Evolutionary conservation across 2,888 invertebrate genomes (phyloP).

Genomic region (Clistopyga incitator): DNA sequence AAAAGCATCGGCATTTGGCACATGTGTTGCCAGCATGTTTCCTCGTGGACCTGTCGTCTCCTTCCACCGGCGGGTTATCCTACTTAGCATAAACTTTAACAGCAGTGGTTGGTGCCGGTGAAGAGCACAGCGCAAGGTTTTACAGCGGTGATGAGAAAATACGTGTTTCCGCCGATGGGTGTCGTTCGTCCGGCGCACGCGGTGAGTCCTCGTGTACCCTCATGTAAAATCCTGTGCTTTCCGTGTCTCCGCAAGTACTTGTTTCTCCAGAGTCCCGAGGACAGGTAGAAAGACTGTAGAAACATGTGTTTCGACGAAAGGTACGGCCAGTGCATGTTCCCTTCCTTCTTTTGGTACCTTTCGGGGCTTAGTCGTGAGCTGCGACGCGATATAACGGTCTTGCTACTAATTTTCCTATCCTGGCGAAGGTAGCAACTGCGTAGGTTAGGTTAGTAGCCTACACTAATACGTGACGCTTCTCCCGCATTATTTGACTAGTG

Average conservation of each 20-base stretch:
- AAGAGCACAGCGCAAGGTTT: conserved; percentile 41
- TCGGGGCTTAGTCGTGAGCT: conserved; percentile 6
- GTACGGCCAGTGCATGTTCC: conserved; percentile 13
- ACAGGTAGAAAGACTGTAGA: conserved; percentile 77
- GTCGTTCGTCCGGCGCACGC: conserved; percentile 26
- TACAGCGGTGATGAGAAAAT: conserved; percentile 54
- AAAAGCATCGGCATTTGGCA: conserved; percentile 52
- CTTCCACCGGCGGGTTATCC: conserved; percentile 39
- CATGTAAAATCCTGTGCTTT: conserved; percentile 23
- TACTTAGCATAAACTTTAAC: conserved; percentile 63
- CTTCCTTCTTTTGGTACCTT: conserved; percentile 46
- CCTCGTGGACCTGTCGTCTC: conserved; percentile 48
- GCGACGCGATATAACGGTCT: conserved; percentile 15
- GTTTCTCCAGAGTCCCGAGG: conserved; percentile 51
- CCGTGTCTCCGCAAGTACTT: conserved; percentile 35
- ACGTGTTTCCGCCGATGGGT: conserved; percentile 52
- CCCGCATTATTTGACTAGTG: conserved; percentile 10
- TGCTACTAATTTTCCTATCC: conserved; percentile 1
- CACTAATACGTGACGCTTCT: neutral
- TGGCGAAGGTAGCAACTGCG: neutral
- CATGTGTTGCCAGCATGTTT: conserved; percentile 63
- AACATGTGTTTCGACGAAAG: conserved; percentile 74
- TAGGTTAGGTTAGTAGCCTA: neutral
- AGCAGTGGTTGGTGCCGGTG: conserved; percentile 34
- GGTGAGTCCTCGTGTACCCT: conserved; percentile 1